Evolutionary conservation across 2,797 vertebrate species (phyloP), one percentile per base, ranked within the genome.

Genomic region (Spinibarbus caldwelli): DNA sequence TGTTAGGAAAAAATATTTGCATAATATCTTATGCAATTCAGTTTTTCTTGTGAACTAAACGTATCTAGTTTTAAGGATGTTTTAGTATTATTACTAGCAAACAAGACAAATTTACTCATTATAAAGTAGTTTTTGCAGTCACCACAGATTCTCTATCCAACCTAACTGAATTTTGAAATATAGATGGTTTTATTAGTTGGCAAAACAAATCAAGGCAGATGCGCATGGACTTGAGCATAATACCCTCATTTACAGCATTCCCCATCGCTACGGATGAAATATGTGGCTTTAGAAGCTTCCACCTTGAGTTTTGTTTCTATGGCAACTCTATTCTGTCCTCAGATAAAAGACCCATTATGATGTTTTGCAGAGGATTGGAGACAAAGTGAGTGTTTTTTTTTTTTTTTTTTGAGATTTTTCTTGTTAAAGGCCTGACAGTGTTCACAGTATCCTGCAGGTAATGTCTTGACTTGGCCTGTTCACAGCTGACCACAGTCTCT

Each of bases 281-380:
- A 66, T 81, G 43, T 31, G 17, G 45, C 83, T 87, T 90, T 87
- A 87, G 59, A 91, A 90, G 86, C 85, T 86, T 88, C 88, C 86
- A 87, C 87, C 88, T 90, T 88, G 84, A 91, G 87, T 85, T 90
- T 87, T 88, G 91, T 92, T 92, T 89, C 91, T 91, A 92, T 92
- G 89, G 91, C 87, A 92, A 92, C 91, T 88, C 84, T 71, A 86
- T 91, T 87, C 86, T 80, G 80, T 87, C 54, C 84, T 85, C 81
- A 88, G 90, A 92, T 91, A 89, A 92, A 89, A 91, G 86, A 91
- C 80, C 89, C 72, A 84, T 90, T 91, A 87, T 89, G 87, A 86
- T 90, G 85, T 86, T 88, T n/a, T 87, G 86, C 70, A 45, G 86
- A 62, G 81, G 80, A 83, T 84, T 84, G 29, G 67, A 87, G 75